phyloP scores from a whole-genome alignment of 2,797 vertebrate species.

The Xyrichtys novacula region DNA sequence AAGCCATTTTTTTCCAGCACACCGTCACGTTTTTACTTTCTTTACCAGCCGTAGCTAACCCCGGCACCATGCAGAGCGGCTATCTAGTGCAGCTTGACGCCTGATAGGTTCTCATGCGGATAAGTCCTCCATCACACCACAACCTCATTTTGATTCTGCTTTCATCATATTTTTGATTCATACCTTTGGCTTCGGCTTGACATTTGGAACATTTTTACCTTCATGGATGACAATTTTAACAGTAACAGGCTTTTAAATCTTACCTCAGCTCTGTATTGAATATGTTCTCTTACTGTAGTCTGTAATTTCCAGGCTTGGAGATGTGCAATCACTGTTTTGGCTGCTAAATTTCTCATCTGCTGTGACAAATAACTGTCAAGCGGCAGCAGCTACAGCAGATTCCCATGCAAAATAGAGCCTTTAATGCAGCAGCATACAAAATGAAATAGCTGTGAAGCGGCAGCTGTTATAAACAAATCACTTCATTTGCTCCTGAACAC shows the following conservation, averaged over 20 bases:
- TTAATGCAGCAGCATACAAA: conserved; percentile 66
- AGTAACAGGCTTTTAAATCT: conserved; percentile 45
- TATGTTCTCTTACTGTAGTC: conserved; percentile 45
- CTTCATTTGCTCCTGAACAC: conserved; percentile 76
- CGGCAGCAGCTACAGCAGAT: conserved; percentile 63
- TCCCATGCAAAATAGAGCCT: conserved; percentile 71
- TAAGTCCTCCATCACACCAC: conserved; percentile 34
- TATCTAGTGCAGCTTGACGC: conserved; percentile 51
- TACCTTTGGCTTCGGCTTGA: conserved; percentile 40
- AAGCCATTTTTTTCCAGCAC: conserved; percentile 43
- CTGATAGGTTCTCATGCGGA: conserved; percentile 49
- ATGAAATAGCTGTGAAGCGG: conserved; percentile 74
- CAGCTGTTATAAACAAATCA: conserved; percentile 73
- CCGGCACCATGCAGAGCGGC: conserved; percentile 52
- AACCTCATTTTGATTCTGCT: conserved; percentile 33
- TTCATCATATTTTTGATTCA: conserved; percentile 52
- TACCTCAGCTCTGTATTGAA: conserved; percentile 21
- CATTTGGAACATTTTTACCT: conserved; percentile 38
- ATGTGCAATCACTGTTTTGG: conserved; percentile 61
- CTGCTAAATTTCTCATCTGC: conserved; percentile 64
- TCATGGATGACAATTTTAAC: conserved; percentile 38
- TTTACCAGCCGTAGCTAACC: conserved; percentile 53
- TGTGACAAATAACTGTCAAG: conserved; percentile 75
- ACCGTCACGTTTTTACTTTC: conserved; percentile 56
- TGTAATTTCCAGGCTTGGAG: conserved; percentile 62